Base-by-base conservation (phyloP, 2,113 vertebrate genomes). In the Pedetes capensis region DNA sequence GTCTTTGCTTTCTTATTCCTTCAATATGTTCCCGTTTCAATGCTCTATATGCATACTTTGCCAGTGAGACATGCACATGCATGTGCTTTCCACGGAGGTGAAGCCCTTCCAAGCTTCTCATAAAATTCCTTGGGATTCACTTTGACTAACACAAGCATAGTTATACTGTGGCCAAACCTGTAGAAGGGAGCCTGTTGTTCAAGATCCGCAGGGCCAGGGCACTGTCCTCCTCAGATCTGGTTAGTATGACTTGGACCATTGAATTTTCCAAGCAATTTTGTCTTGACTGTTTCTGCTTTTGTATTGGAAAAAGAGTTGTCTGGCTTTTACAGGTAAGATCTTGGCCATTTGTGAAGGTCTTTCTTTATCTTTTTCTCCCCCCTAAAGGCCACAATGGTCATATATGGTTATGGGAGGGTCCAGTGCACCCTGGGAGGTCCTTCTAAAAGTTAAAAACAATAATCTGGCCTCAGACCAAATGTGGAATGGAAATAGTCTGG, bases 401-500 rank as follows among this genome's bases (percentile, higher is more conserved):
- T 63, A 66, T 47, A 32, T 2, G 8, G 51, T 57, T n/a, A 16
- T n/a, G 69, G 63, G 27, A 88, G n/a, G 22, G 61, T n/a, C 29
- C 5, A 53, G 32, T 47, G 84, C 53, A 59, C 57, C 37, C 63
- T 20, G 14, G 32, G 75, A 81, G 64, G 81, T 90, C 47, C 94
- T 93, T 92, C 63, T 83, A 90, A 92, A 89, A 71, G 59, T 37
- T 80, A 64, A 66, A 93, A 93, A 64, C 69, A 86, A 83, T 82
- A 69, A 57, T 75, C 44, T 96, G 96, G 91, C 89, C 57, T 80
- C 75, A 91, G 89, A 87, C 86, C 89, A 94, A 81, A 64, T 83
- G 87, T 87, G 44, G 75, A 96, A 80, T 91, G 64, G 39, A 94
- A 96, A 91, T 69, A 95, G 79, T 42, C 83, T 76, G 32, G 66